These are phyloP conservation scores for Aethina tumida DNA, from an alignment of 1,140 invertebrate species.

Conservation along the genomic window DNA sequence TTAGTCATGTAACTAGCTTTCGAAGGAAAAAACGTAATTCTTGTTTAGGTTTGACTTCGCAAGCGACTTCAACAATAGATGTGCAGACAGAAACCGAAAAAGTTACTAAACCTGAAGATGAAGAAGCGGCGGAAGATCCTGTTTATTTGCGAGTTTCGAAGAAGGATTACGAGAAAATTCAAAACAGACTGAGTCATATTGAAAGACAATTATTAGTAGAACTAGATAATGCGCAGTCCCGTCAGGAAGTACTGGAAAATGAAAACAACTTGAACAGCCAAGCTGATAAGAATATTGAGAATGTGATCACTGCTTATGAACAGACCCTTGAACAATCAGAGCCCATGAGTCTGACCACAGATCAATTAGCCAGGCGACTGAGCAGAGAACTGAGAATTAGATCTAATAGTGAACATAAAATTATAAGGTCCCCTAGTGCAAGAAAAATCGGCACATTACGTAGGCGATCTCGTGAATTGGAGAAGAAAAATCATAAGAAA, in stretches of 20 bases:
- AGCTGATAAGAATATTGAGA: constrained; percentile 29
- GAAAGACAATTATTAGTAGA: constrained; percentile 59
- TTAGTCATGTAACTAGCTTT: constrained; percentile 23
- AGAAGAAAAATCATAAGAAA: constrained; percentile 20
- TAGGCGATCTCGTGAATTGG: constrained; percentile 50
- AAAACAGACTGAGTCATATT: constrained; percentile 58
- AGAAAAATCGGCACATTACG: constrained; percentile 66
- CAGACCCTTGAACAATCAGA: constrained; percentile 59
- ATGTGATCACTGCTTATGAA: constrained; percentile 59
- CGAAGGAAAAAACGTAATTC: constrained; percentile 26
- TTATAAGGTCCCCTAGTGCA: constrained; percentile 65
- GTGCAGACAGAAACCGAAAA: constrained; percentile 1
- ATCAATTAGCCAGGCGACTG: constrained; percentile 57
- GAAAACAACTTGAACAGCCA: constrained; percentile 8
- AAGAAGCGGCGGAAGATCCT: constrained; percentile 27
- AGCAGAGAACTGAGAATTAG: constrained; percentile 65
- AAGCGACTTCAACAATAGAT: constrained; percentile 4
- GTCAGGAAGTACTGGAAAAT: constrained; percentile 16
- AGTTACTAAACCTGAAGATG: too few relatives aligned
- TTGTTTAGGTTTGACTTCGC: constrained; percentile 10
- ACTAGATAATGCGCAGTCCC: constrained; percentile 41
- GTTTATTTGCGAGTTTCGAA: constrained; percentile 60
- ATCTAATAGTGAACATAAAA: constrained; percentile 51
- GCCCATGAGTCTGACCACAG: constrained; percentile 48
- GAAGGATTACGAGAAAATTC: constrained; percentile 64